A percentile compares a stretch with the other conserved stretches of the same genome.
These are phyloP conservation scores for Aphis craccivora DNA, from an alignment of 1,140 invertebrate genomes.

Conservation along the genomic window DNA sequence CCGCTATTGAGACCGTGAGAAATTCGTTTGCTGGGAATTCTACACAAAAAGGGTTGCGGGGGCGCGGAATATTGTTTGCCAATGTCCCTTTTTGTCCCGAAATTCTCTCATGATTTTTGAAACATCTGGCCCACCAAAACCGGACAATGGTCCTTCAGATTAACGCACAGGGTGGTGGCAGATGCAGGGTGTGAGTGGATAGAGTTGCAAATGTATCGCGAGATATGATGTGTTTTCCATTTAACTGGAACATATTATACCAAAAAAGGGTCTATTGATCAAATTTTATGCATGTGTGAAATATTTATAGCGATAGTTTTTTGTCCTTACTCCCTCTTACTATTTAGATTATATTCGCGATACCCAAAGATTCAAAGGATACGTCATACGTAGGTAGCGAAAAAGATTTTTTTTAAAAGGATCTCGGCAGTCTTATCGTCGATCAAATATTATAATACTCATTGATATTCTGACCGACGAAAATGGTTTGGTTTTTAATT, in stretches of 20 bases:
- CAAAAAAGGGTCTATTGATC: constrained; percentile 36
- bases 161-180: neutral
- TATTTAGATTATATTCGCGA: neutral
- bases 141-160: constrained; percentile 41
- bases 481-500: constrained; percentile 20
- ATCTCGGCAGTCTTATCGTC: neutral
- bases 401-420: constrained; percentile 9
- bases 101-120: constrained; percentile 34
- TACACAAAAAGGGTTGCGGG: constrained; percentile 39
- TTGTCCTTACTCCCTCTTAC: neutral
- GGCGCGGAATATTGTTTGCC: constrained; percentile 30
- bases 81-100: constrained; percentile 1
- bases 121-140: neutral
- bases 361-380: neutral
- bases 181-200: constrained; percentile 15
- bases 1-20: constrained; percentile 28
- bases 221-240: neutral
- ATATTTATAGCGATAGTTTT: neutral
- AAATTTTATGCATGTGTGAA: constrained; percentile 1
- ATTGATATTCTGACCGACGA: neutral
- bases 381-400: neutral
- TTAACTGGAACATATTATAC: constrained; percentile 23
- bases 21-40: constrained; percentile 17
- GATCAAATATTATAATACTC: neutral
- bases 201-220: constrained; percentile 17